A percentile compares a stretch with the other conserved stretches of the same genome.
phyloP scores from a whole-genome alignment of 64 coral and sea anemone species.

The Montipora foliosa region DNA sequence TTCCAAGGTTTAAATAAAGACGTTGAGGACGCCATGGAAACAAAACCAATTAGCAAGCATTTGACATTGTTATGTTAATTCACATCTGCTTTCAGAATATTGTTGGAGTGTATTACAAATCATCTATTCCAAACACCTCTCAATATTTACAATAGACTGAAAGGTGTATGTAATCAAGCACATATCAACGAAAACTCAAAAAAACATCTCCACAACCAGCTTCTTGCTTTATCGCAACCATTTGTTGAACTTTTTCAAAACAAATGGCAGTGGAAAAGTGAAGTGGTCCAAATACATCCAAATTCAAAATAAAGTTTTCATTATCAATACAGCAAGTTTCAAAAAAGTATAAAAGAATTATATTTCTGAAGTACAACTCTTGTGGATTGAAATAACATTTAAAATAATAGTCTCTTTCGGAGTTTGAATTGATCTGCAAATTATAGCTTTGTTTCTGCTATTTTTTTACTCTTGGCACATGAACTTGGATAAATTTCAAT shows the following conservation, averaged over 20 bases:
- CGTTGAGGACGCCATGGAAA: slow-evolving; percentile 28
- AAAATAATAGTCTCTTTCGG: not conserved
- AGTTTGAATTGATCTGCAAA: slow-evolving; percentile 1
- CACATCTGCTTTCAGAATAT: slow-evolving; percentile 57
- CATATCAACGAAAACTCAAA: slow-evolving; percentile 4
- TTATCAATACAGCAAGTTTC: not conserved
- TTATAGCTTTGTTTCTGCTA: not conserved
- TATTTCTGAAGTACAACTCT: not conserved
- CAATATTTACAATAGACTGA: slow-evolving; percentile 73
- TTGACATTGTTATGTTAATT: slow-evolving; percentile 69
- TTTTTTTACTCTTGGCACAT: not conserved
- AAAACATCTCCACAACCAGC: not conserved
- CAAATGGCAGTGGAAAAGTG: not conserved
- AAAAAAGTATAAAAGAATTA: not conserved
- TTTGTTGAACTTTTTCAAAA: not conserved
- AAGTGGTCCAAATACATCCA: too few species aligned
- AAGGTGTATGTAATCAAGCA: slow-evolving; percentile 60
- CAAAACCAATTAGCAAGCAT: slow-evolving; percentile 44
- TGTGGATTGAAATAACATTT: slow-evolving; percentile 10
- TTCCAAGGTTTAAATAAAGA: not conserved
- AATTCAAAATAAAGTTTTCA: not conserved
- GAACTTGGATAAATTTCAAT: slow-evolving; percentile 8
- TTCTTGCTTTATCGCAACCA: not conserved
- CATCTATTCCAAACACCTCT: slow-evolving; percentile 71
- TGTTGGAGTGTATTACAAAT: slow-evolving; percentile 81